Evolutionary conservation across 1,140 invertebrate species (phyloP), one percentile per base, ranked within the genome.

Genomic region (Meloidogyne floridensis): DNA sequence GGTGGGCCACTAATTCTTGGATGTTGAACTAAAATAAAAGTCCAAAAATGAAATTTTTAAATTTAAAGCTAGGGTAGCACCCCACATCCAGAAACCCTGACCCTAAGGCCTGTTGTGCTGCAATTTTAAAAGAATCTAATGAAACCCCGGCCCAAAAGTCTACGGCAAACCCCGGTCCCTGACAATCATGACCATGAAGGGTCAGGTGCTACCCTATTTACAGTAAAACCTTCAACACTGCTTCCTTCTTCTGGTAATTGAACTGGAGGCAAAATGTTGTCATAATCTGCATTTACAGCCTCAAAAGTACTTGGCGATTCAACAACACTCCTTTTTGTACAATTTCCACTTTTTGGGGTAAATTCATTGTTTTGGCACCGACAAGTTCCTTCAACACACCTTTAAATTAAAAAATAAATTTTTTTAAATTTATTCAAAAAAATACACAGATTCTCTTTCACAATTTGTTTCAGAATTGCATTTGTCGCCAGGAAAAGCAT

Each of bases 391-490:
- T 86, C 76, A 51, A 79, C 73, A 80, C 87, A 88, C 15, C 87
- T 87, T 69, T 15, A 87, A 75, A 20, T 20, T 20, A 20, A 32
- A 32, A 32, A 32, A 32, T 32, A 18, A 32, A 20, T 73, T 5
- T 59, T n/a, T 9, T 65, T 20, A 42, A 13, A 56, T 47, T 10
- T 78, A 53, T n/a, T 5, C 7, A 18, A 74, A 13, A 18, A 18
- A 3, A 80, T 82, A 87, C 87, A 85, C 75, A 13, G 87, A 86
- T 75, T 83, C 75, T 8, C 84, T 82, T 10, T 83, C 72, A 72
- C 88, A 89, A 43, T 78, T 80, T 18, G 83, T 82, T 43, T 85
- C 84, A 0, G 42, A 73, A 42, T 86, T 81, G 65, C 88, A 89
- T 13, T 72, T 71, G 42, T 84, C 81, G 69, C 85, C 88, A 47